A percentile compares a stretch with the other conserved stretches of the same genome.
Conservation (phyloP, 2,888 invertebrate genomes). For the Hirtodrosophila confusa region DNA sequence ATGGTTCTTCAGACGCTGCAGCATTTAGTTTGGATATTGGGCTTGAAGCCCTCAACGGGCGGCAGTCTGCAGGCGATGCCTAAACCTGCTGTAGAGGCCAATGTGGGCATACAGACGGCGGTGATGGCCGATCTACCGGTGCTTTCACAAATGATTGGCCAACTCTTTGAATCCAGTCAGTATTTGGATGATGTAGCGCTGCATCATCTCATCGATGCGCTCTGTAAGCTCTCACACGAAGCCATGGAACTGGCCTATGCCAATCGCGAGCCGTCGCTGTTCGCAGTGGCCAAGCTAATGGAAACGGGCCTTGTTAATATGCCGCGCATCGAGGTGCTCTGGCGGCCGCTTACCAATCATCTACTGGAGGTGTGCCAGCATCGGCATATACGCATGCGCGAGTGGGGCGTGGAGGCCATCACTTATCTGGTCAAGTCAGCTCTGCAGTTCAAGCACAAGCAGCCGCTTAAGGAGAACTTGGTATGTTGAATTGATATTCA, state of each 20-base stretch:
- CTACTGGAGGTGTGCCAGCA: slow-evolving; percentile 98
- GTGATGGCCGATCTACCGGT: slow-evolving; percentile 98
- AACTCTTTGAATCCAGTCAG: slow-evolving; percentile 97
- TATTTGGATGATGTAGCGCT: slow-evolving; percentile 96
- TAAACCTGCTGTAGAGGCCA: slow-evolving; percentile 89
- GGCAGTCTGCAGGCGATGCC: slow-evolving; percentile 95
- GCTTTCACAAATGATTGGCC: slow-evolving; percentile 94
- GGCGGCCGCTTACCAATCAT: slow-evolving; percentile 97
- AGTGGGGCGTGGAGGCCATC: slow-evolving; percentile 98
- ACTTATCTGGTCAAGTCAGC: slow-evolving; percentile 97
- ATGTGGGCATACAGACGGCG: slow-evolving; percentile 95
- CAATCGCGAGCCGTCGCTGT: slow-evolving; percentile 97
- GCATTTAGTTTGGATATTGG: slow-evolving; percentile 96
- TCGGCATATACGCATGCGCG: slow-evolving; percentile 96
- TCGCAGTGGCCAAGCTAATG: slow-evolving; percentile 98
- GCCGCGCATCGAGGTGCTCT: slow-evolving; percentile 95
- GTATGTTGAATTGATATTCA: slow-evolving; percentile 83
- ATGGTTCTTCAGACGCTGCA: slow-evolving; percentile 97
- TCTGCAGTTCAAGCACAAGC: slow-evolving; percentile 92
- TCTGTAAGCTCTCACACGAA: slow-evolving; percentile 97
- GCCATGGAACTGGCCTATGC: slow-evolving; percentile 98
- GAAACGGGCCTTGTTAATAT: slow-evolving; percentile 98
- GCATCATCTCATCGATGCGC: slow-evolving; percentile 97
- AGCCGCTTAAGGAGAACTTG: slow-evolving; percentile 93
- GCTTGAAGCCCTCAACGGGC: slow-evolving; percentile 96